Evolutionary conservation across 2,797 vertebrate genomes (phyloP).

Genomic region (Tenualosa ilisha): DNA sequence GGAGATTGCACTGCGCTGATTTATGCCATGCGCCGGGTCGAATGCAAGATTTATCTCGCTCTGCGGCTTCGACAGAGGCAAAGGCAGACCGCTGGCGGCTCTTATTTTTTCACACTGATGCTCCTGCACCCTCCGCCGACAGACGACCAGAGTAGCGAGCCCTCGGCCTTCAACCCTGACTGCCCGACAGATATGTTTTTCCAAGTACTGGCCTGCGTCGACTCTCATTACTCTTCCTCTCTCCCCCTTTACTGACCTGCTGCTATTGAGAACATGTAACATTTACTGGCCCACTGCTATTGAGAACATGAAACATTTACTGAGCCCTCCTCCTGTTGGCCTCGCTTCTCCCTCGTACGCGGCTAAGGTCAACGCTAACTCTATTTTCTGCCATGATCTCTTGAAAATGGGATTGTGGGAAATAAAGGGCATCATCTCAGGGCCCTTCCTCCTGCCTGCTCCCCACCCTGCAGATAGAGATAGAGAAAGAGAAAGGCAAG

Average conservation of each 20-base stretch:
- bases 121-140: neutral
- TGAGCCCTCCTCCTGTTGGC: neutral
- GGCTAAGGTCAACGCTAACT: neutral
- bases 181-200: neutral
- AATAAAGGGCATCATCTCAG: neutral
- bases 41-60: constrained; percentile 10
- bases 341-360: neutral
- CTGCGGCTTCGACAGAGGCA: neutral
- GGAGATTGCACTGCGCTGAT: neutral
- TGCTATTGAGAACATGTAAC: neutral
- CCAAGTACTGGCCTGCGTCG: neutral
- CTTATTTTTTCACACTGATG: neutral
- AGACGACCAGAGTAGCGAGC: neutral
- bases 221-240: neutral
- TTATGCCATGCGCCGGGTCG: neutral
- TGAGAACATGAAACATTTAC: neutral
- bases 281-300: neutral
- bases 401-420: neutral
- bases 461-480: neutral
- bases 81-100: neutral
- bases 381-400: neutral
- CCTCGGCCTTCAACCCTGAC: constrained; percentile 6
- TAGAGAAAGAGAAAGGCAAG: neutral
- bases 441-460: neutral
- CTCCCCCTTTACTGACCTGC: neutral